phyloP scores from a whole-genome alignment of 23 tunicate genomes.

The Phallusia fumigata region DNA sequence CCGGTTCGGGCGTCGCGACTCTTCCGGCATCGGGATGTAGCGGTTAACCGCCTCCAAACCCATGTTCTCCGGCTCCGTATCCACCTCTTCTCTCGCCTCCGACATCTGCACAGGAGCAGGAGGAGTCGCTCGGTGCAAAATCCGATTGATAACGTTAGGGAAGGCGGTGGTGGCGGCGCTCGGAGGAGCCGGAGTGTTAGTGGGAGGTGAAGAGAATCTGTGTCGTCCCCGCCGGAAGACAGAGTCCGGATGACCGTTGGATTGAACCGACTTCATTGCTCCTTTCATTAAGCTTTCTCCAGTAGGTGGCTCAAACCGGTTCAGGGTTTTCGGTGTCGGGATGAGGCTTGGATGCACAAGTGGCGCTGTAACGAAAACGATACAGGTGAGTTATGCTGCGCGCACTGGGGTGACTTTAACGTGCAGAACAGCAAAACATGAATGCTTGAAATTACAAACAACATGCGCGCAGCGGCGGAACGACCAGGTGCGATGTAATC shows the following conservation, averaged over 20 bases:
- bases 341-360: neutral
- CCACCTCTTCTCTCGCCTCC: neutral
- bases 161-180: neutral
- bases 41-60: neutral
- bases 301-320: neutral
- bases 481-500: neutral
- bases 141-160: neutral
- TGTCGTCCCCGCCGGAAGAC: neutral
- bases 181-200: neutral
- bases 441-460: neutral
- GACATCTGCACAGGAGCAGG: neutral
- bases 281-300: neutral
- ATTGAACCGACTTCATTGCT: neutral
- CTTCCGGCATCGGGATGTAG: neutral
- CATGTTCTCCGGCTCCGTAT: neutral
- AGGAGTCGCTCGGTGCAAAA: neutral
- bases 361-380: neutral
- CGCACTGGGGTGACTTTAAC: neutral
- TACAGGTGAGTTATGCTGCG: neutral
- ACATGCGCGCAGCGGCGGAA: conserved; percentile 1
- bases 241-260: neutral
- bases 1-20: neutral
- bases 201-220: neutral
- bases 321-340: neutral
- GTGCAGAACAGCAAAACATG: neutral